These are phyloP conservation scores for Aphaenogaster floridana DNA, from an alignment of 1,140 invertebrate genomes.

Conservation along the genomic window DNA sequence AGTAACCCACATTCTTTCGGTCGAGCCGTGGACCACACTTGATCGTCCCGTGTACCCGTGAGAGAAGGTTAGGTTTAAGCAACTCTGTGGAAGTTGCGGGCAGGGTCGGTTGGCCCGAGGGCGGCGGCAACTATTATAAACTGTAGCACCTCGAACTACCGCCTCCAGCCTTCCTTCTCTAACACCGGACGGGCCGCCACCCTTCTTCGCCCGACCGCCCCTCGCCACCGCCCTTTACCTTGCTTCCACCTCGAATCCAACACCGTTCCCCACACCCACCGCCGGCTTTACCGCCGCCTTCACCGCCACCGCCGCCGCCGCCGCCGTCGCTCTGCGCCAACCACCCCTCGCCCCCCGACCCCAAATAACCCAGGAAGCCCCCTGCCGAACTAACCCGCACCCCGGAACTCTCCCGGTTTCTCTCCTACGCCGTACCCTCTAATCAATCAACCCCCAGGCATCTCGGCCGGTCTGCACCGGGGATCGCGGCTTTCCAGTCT, in stretches of 20 bases:
- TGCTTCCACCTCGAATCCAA: constrained; percentile 67
- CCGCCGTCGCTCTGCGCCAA: constrained; percentile 57
- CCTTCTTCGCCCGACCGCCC: constrained; percentile 74
- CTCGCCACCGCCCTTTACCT: constrained; percentile 66
- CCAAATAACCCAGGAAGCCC: constrained; percentile 85
- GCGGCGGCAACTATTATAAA: constrained; percentile 87
- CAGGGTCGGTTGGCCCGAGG: constrained; percentile 84
- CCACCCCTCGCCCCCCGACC: constrained; percentile 64
- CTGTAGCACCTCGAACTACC: constrained; percentile 87
- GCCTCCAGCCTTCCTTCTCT: constrained; percentile 82
- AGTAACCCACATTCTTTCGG: constrained; percentile 69
- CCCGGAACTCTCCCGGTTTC: constrained; percentile 79
- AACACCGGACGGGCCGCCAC: constrained; percentile 68
- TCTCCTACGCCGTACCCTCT: constrained; percentile 82
- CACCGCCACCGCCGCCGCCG: constrained; percentile 26
- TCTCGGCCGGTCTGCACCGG: constrained; percentile 78
- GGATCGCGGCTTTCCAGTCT: constrained; percentile 79
- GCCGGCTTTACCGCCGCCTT: constrained; percentile 11
- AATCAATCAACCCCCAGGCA: constrained; percentile 87
- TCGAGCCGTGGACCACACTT: constrained; percentile 75
- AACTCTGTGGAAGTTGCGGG: constrained; percentile 86
- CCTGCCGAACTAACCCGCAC: constrained; percentile 83
- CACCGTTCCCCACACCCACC: constrained; percentile 66
- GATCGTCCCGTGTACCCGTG: constrained; percentile 72
- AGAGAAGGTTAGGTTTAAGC: constrained; percentile 86